Percentiles rank a stretch among this genome's conserved stretches.
phyloP scores from a whole-genome alignment of 2,888 invertebrate species.

The Physocephala rufipes region DNA sequence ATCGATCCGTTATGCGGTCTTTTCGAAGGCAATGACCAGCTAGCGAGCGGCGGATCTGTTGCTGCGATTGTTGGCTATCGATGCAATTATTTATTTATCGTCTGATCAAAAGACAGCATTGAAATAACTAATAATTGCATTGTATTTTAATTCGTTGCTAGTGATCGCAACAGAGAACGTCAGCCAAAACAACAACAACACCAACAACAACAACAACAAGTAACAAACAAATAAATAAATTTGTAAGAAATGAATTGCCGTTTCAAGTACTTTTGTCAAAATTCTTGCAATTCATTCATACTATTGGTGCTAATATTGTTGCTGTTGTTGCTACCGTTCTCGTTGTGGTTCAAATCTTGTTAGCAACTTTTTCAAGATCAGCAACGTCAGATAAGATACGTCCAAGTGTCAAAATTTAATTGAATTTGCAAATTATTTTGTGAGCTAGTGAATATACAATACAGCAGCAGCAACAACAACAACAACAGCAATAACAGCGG shows the following conservation, averaged over 20 bases:
- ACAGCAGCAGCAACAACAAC: conserved; percentile 26
- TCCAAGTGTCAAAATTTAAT: conserved; percentile 37
- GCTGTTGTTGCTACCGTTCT: not conserved
- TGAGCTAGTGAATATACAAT: conserved; percentile 51
- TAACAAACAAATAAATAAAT: not conserved
- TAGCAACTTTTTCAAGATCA: conserved; percentile 34
- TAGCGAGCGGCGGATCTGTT: too few relatives aligned
- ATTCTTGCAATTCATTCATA: not conserved
- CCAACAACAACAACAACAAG: too few relatives aligned
- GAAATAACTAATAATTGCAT: too few relatives aligned
- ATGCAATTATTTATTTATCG: too few relatives aligned
- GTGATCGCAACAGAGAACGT: not conserved
- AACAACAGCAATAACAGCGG: conserved; percentile 13
- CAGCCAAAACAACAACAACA: too few relatives aligned
- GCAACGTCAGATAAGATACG: conserved; percentile 34
- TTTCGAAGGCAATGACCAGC: too few relatives aligned
- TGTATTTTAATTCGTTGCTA: too few relatives aligned
- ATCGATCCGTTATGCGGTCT: too few relatives aligned
- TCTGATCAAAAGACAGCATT: too few relatives aligned
- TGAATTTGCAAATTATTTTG: conserved; percentile 56
- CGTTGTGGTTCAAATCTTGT: conserved; percentile 20
- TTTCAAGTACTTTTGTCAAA: not conserved
- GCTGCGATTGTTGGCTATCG: too few relatives aligned
- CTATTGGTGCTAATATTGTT: not conserved
- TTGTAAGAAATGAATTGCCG: not conserved